A percentile compares a stretch with the other conserved stretches of the same genome.
These are phyloP conservation scores for Anguilla obscura DNA, from an alignment of 2,797 vertebrate genomes.

Conservation along the genomic window DNA sequence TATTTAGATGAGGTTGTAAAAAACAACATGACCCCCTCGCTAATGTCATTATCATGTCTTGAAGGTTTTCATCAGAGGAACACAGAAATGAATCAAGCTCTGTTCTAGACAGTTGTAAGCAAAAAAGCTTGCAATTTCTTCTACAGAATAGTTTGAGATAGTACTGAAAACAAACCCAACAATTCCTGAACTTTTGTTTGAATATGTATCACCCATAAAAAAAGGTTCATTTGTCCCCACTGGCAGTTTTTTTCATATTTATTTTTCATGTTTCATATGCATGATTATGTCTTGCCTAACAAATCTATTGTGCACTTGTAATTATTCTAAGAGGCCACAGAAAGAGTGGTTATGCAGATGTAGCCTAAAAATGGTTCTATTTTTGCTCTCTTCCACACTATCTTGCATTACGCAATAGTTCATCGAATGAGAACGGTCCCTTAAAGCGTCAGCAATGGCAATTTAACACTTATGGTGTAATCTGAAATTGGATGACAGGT, in stretches of 20 bases:
- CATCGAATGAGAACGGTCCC: neutral
- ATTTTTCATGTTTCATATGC: neutral
- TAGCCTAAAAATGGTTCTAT: neutral
- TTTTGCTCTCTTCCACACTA: neutral
- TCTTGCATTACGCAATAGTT: neutral
- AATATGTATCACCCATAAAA: neutral
- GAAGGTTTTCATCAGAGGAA: neutral
- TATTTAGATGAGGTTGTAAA: neutral
- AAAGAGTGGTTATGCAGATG: neutral
- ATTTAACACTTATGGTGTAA: neutral
- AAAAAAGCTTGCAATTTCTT: neutral
- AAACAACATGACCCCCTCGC: neutral
- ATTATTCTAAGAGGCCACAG: neutral
- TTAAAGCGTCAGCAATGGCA: neutral
- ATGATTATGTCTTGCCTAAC: neutral
- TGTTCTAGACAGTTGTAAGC: neutral
- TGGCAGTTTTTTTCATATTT: neutral
- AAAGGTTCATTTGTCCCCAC: neutral
- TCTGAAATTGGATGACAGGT: neutral
- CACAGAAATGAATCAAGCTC: neutral
- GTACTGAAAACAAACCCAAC: neutral
- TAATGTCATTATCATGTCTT: neutral
- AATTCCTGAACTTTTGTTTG: neutral
- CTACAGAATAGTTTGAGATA: neutral
- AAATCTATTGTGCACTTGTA: neutral